These are phyloP conservation scores for Amphipyra tragopoginis DNA, from an alignment of 2,888 invertebrate genomes.

Conservation along the genomic window DNA sequence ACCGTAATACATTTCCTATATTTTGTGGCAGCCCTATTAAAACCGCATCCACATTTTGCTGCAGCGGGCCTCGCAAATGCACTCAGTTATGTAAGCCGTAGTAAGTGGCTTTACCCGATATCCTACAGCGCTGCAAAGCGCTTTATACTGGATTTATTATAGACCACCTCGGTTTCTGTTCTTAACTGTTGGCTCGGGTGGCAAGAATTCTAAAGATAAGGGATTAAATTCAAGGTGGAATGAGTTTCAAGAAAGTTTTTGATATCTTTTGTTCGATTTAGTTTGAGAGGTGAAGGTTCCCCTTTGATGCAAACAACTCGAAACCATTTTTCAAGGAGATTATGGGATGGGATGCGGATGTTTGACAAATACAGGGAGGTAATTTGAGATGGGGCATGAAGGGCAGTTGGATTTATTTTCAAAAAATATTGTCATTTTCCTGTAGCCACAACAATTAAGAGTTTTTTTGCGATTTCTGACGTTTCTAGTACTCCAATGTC, in stretches of 20 bases:
- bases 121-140: constrained; percentile 45
- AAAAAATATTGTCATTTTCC: too few relatives aligned
- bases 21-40: constrained; percentile 49
- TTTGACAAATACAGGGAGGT: too few relatives aligned
- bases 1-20: constrained; percentile 5
- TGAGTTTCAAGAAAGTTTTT: constrained; percentile 6
- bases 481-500: too few relatives aligned
- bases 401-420: too few relatives aligned
- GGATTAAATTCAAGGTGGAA: not conserved
- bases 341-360: too few relatives aligned
- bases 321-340: too few relatives aligned
- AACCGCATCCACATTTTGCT: constrained; percentile 52
- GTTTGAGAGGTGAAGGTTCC: too few relatives aligned
- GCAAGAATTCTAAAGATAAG: constrained; percentile 8
- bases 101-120: constrained; percentile 57
- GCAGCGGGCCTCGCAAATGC: constrained; percentile 56
- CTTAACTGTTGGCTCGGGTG: constrained; percentile 2
- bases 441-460: too few relatives aligned
- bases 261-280: not conserved
- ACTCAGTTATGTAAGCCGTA: constrained; percentile 57
- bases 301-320: too few relatives aligned
- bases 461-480: too few relatives aligned
- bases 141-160: constrained; percentile 50
- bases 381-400: too few relatives aligned
- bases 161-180: constrained; percentile 24